Percentiles rank a stretch among this genome's conserved stretches.
These are phyloP conservation scores for Rhagoletis zephyria DNA, from an alignment of 1,140 invertebrate genomes.

Conservation along the genomic window DNA sequence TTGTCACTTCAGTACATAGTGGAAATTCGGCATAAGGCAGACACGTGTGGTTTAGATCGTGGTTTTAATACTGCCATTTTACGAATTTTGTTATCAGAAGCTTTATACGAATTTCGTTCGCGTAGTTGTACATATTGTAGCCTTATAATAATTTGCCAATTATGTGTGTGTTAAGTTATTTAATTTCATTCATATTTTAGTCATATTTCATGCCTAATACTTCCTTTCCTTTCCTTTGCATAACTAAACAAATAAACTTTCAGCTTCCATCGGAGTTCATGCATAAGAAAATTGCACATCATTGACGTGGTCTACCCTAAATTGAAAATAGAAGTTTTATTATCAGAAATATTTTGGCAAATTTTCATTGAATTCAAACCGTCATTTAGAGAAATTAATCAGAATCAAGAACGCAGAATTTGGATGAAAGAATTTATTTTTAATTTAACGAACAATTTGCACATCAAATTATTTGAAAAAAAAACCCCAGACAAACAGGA, in stretches of 20 bases:
- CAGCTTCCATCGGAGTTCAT: slow-evolving; percentile 53
- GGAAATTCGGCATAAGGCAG: too few relatives aligned
- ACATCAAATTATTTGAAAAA: too few relatives aligned
- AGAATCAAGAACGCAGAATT: background rate
- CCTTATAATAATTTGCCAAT: background rate
- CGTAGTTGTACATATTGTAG: background rate
- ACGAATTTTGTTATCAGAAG: background rate
- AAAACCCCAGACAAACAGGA: too few relatives aligned
- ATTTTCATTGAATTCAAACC: background rate
- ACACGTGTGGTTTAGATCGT: too few relatives aligned
- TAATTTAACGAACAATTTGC: too few relatives aligned
- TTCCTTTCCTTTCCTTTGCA: slow-evolving; percentile 21
- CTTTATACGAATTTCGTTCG: background rate
- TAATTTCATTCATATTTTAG: background rate
- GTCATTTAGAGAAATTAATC: too few relatives aligned
- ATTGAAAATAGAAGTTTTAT: background rate
- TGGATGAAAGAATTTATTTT: background rate
- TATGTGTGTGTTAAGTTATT: background rate
- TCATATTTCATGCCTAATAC: slow-evolving; percentile 1
- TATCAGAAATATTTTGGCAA: background rate
- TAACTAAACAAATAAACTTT: background rate
- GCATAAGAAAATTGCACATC: slow-evolving; percentile 49
- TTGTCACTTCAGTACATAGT: too few relatives aligned
- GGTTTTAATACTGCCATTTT: too few relatives aligned
- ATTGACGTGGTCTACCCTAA: background rate